phyloP scores from a whole-genome alignment of 2,797 vertebrate species.

The Prionace glauca region DNA sequence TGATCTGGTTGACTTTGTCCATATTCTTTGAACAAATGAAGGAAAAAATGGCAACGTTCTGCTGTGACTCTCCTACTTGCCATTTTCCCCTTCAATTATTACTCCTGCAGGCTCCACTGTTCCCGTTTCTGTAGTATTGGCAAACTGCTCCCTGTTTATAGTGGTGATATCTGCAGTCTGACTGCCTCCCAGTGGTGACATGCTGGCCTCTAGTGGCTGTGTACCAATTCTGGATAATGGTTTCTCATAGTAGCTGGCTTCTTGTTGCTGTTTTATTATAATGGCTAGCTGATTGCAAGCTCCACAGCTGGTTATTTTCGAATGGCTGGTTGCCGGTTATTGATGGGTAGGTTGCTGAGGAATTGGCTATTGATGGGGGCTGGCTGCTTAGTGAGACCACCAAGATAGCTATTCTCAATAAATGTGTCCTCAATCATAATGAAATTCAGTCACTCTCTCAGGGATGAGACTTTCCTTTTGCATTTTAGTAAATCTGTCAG shows the following conservation, averaged over 20 bases:
- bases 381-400: neutral
- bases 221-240: neutral
- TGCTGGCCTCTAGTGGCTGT: neutral
- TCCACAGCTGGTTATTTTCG: neutral
- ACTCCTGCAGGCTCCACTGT: neutral
- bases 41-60: too few relatives aligned
- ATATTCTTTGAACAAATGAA: too few relatives aligned
- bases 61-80: too few relatives aligned
- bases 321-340: neutral
- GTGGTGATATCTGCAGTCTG: neutral
- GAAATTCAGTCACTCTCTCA: neutral
- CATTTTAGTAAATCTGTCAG: neutral
- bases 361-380: neutral
- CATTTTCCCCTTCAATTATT: too few relatives aligned
- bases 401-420: too few relatives aligned
- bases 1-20: too few relatives aligned
- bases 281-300: neutral
- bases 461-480: neutral
- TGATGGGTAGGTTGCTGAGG: neutral
- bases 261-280: neutral
- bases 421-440: neutral
- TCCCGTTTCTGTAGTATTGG: neutral
- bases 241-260: neutral
- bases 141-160: neutral
- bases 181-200: neutral